These are phyloP conservation scores for Rotaria sp. DNA, from an alignment of 2,888 invertebrate genomes.

Conservation along the genomic window DNA sequence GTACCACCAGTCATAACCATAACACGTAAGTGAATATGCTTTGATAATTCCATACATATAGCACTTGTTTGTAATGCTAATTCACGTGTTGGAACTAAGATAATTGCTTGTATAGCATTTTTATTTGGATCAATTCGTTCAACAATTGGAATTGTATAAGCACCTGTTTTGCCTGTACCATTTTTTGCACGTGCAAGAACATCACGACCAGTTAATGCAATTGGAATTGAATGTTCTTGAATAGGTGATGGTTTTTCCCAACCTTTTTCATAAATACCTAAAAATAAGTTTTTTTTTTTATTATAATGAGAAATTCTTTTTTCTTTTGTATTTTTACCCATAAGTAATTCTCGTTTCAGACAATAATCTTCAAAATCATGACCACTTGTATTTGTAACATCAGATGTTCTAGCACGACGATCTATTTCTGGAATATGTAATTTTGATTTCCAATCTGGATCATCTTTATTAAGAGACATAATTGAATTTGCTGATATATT, in stretches of 20 bases:
- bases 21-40: conserved; percentile 89
- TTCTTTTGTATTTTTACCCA: conserved; percentile 65
- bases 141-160: conserved; percentile 94
- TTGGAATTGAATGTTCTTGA: conserved; percentile 86
- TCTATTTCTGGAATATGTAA: conserved; percentile 35
- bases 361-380: conserved; percentile 99
- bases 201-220: conserved; percentile 92
- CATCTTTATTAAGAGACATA: conserved; percentile 22
- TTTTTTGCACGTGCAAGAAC: conserved; percentile 96
- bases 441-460: conserved; percentile 38
- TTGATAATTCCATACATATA: conserved; percentile 95
- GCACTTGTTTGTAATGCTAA: conserved; percentile 96
- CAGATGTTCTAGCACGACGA: conserved; percentile 53
- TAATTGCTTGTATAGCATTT: conserved; percentile 90
- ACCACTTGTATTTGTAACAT: conserved; percentile 96
- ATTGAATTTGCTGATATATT: neutral
- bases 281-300: conserved; percentile 51
- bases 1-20: conserved; percentile 99
- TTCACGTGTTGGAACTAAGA: conserved; percentile 96
- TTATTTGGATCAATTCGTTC: conserved; percentile 73
- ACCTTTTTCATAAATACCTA: conserved; percentile 99
- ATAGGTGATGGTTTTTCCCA: conserved; percentile 98
- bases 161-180: conserved; percentile 98
- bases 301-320: too few relatives aligned
- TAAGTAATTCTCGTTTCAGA: conserved; percentile 85